phyloP scores from a whole-genome alignment of 2,888 invertebrate species.

The Leucozona laternaria region DNA sequence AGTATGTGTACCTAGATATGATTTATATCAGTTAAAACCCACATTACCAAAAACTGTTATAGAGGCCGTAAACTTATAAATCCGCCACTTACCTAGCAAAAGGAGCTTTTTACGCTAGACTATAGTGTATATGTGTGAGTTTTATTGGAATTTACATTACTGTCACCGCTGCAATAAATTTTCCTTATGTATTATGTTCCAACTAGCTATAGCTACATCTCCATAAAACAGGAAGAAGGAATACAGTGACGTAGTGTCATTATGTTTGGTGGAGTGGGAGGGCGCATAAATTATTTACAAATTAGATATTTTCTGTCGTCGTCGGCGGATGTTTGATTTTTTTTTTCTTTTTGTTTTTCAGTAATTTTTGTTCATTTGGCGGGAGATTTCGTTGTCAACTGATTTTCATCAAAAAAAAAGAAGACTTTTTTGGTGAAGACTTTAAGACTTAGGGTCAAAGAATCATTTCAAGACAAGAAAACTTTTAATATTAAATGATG shows the following conservation, averaged over 20 bases:
- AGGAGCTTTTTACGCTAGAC: background rate
- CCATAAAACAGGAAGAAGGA: slow-evolving; percentile 8
- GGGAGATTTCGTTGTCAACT: slow-evolving; percentile 55
- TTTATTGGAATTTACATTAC: slow-evolving; percentile 64
- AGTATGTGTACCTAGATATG: too few relatives aligned
- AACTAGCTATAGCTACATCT: slow-evolving; percentile 17
- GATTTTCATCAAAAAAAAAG: slow-evolving; percentile 29
- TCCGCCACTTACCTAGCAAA: background rate
- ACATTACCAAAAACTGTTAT: too few relatives aligned
- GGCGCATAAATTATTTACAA: slow-evolving; percentile 65
- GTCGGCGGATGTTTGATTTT: background rate
- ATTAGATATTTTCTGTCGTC: slow-evolving; percentile 41
- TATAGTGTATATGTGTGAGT: slow-evolving; percentile 23
- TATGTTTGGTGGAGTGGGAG: background rate
- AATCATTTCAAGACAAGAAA: background rate
- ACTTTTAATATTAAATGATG: slow-evolving; percentile 57
- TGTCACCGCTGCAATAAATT: slow-evolving; percentile 70
- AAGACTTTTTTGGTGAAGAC: background rate
- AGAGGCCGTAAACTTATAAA: background rate
- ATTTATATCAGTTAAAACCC: too few relatives aligned
- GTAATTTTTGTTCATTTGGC: slow-evolving; percentile 33
- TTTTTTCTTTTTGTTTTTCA: background rate
- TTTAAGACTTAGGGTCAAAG: background rate
- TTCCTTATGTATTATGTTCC: slow-evolving; percentile 25
- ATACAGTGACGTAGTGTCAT: slow-evolving; percentile 46